phyloP scores from a whole-genome alignment of 1,140 invertebrate species.

The Micrasema minimum region DNA sequence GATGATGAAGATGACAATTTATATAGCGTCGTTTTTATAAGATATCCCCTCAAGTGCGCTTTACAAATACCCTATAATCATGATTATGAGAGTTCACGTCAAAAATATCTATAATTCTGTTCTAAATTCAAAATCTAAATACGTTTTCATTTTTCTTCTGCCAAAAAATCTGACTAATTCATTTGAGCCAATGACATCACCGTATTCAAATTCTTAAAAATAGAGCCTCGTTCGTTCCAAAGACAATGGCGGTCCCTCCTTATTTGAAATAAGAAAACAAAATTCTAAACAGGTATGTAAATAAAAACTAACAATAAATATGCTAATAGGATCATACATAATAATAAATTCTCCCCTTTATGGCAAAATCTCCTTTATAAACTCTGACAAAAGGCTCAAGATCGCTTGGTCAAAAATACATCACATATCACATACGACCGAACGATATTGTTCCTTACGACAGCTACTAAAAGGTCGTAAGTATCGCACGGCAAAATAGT shows the following conservation, averaged over 20 bases:
- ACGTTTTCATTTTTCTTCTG: too few relatives aligned
- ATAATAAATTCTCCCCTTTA: too few relatives aligned
- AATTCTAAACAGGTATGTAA: neutral
- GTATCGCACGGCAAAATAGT: constrained; percentile 14
- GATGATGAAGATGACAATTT: too few relatives aligned
- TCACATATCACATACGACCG: neutral
- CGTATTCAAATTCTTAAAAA: constrained; percentile 3
- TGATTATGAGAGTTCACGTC: too few relatives aligned
- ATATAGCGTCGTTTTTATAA: too few relatives aligned
- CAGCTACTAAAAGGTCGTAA: constrained; percentile 14
- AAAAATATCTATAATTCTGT: too few relatives aligned
- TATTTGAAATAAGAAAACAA: neutral
- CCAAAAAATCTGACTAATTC: too few relatives aligned
- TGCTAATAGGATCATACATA: constrained; percentile 22
- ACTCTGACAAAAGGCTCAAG: too few relatives aligned
- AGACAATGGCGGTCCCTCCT: constrained; percentile 4
- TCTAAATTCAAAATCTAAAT: too few relatives aligned
- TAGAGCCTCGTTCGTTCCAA: constrained; percentile 3
- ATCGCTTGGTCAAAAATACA: neutral
- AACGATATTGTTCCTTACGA: neutral
- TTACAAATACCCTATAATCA: too few relatives aligned
- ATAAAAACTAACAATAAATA: constrained; percentile 18
- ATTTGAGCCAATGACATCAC: constrained; percentile 16
- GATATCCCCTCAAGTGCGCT: too few relatives aligned
- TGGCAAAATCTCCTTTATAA: neutral